These are phyloP conservation scores for Drosophila picticornis DNA, from an alignment of 2,888 invertebrate species.

Conservation along the genomic window DNA sequence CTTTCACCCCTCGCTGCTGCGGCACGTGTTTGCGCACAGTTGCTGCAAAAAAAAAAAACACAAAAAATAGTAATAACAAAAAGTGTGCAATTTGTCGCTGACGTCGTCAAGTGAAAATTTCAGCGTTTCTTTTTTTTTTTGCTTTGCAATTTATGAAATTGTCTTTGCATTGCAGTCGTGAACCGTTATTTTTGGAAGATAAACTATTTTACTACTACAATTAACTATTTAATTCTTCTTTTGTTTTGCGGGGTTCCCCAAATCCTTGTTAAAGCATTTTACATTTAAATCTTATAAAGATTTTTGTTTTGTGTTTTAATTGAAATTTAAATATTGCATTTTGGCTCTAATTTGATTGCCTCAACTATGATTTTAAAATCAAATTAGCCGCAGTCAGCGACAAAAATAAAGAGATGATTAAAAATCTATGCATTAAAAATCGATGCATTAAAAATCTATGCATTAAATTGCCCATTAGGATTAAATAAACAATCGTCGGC, in stretches of 20 bases:
- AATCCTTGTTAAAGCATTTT: neutral
- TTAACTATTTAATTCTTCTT: neutral
- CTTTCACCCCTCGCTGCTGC: slow-evolving; percentile 1
- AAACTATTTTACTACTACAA: neutral
- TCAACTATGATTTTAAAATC: neutral
- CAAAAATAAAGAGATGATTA: slow-evolving; percentile 21
- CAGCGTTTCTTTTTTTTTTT: slow-evolving; percentile 15
- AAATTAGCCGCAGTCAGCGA: neutral
- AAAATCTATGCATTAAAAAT: no score
- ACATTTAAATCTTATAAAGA: no score
- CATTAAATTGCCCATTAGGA: neutral
- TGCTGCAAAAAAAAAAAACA: slow-evolving; percentile 42
- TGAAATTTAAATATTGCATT: neutral
- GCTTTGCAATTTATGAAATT: slow-evolving; percentile 8
- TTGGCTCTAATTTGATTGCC: neutral
- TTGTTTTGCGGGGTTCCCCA: no score
- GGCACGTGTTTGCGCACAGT: slow-evolving; percentile 83
- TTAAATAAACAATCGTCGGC: slow-evolving; percentile 21
- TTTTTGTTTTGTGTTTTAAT: neutral
- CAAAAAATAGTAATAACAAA: slow-evolving; percentile 4
- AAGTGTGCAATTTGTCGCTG: slow-evolving; percentile 64
- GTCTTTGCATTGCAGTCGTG: neutral
- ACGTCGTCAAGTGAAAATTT: slow-evolving; percentile 65
- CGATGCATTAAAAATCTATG: neutral
- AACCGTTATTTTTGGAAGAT: slow-evolving; percentile 5